Evolutionary conservation across 2,888 invertebrate species (phyloP).

Genomic region (Julus scandinavius): DNA sequence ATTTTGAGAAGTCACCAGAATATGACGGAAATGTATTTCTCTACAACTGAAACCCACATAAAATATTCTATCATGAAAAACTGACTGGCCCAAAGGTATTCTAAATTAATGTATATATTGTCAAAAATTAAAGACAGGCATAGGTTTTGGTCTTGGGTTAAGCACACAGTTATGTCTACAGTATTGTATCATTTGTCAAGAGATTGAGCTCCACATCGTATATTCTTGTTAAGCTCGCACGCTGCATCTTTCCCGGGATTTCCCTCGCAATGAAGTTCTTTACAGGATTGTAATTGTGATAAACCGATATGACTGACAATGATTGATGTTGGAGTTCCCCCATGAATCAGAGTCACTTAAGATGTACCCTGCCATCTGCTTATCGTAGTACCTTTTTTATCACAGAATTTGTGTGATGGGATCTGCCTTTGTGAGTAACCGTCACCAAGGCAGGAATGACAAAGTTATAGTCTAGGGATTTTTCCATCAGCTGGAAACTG

Average conservation of each 20-base stretch:
- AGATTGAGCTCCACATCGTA: too few relatives aligned
- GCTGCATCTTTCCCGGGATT: not conserved
- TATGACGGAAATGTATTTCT: too few relatives aligned
- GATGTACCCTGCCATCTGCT: not conserved
- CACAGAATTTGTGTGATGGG: not conserved
- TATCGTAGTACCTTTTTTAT: not conserved
- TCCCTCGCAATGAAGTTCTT: not conserved
- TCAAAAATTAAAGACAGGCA: too few relatives aligned
- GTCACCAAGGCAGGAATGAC: not conserved
- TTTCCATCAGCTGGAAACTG: not conserved
- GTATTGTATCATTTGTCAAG: too few relatives aligned
- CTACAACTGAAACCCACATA: too few relatives aligned
- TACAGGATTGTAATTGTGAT: not conserved
- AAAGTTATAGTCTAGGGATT: not conserved
- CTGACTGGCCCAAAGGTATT: too few relatives aligned
- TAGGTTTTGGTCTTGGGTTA: too few relatives aligned
- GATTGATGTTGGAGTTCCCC: not conserved
- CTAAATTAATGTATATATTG: too few relatives aligned
- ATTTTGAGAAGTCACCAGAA: too few relatives aligned
- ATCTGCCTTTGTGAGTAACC: not conserved
- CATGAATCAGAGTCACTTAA: not conserved
- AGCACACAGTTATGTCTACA: too few relatives aligned
- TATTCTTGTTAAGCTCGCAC: too few relatives aligned
- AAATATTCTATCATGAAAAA: too few relatives aligned
- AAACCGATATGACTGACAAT: not conserved